A percentile compares a stretch with the other conserved stretches of the same genome.
Conservation (phyloP, 2,113 vertebrate genomes). For the Callocephalon fimbriatum region DNA sequence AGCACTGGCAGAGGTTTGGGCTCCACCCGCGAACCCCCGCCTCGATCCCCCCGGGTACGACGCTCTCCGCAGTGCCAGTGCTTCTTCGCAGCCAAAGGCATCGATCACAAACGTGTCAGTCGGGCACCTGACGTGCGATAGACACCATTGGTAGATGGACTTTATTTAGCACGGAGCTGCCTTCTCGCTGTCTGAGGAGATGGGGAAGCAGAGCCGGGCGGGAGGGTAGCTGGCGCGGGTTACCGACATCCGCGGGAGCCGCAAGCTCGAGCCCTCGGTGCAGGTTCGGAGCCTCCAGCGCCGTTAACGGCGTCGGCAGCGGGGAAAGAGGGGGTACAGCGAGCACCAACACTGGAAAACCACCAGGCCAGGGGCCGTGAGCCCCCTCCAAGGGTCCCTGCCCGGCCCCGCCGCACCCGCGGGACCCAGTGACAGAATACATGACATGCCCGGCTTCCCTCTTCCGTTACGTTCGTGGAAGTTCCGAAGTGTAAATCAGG, state of each 20-base stretch:
- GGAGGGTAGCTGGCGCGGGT: background rate
- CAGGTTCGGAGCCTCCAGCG: background rate
- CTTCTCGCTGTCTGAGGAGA: background rate
- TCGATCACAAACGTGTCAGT: fast-evolving
- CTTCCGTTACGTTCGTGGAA: background rate
- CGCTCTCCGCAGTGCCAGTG: background rate
- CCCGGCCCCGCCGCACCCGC: background rate
- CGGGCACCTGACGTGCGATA: background rate
- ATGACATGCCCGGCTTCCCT: fast-evolving
- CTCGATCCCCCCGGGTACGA: background rate
- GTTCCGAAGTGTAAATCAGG: background rate
- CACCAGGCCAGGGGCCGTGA: background rate
- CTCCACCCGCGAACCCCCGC: no score
- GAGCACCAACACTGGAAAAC: background rate
- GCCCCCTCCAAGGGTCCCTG: background rate
- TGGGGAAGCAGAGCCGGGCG: background rate
- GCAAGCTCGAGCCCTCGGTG: background rate
- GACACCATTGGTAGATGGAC: background rate
- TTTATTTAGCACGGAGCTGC: background rate
- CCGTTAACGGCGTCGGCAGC: background rate
- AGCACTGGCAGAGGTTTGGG: no score
- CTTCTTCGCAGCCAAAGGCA: background rate
- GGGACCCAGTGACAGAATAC: fast-evolving
- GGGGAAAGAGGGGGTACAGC: background rate
- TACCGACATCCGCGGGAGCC: background rate